Evolutionary conservation across 53 echinoderm and acorn worm genomes (phyloP), one percentile per base, ranked within the genome.

Genomic region (Echinarachnius parma): DNA sequence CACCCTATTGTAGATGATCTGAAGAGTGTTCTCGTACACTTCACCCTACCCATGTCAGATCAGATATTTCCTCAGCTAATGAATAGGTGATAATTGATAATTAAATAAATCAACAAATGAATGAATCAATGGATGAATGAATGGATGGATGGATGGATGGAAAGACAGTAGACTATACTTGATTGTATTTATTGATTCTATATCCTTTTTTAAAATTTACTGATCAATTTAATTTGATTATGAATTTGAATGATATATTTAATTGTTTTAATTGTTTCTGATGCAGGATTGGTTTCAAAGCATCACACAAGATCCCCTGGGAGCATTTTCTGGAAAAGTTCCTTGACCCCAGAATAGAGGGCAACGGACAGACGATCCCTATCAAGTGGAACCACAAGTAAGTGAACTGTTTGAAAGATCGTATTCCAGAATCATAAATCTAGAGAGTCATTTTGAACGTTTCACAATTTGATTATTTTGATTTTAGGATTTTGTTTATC

Each of bases 251-350:
- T 44, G 16, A n/a, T 14, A 44, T 44, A 14, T 16, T 44, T 42
- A 9, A 42, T 42, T 42, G 8, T 42, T 14, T 33, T 33, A n/a
- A 37, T 29, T 21, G 28, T 52, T 65, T 30, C 32, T 53, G 15
- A 11, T 42, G 14, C 70, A 98, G 98, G 84, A 83, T 85, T 86
- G 98, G 98, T 14, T 80, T 98, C 62, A 98, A 92, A 68, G 98
- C 98, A 16, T 92, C 91, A 34, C 98, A 98, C 59, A 98, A 98
- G 66, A 92, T 98, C 62, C 86, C 98, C 0, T 98, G 98, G 98
- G 98, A 98, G 57, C 98, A 98, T 28, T 98, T 92, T 76, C 53
- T 92, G 46, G 88, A 88, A 47, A 92, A 92, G 59, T 98, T 92
- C 54, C 83, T 88, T 28, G 80, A 96, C 56, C 88, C 98, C 2